Evolutionary conservation across 2,797 vertebrate genomes (phyloP), one percentile per base, ranked within the genome.

Genomic region (Tinamus major): DNA sequence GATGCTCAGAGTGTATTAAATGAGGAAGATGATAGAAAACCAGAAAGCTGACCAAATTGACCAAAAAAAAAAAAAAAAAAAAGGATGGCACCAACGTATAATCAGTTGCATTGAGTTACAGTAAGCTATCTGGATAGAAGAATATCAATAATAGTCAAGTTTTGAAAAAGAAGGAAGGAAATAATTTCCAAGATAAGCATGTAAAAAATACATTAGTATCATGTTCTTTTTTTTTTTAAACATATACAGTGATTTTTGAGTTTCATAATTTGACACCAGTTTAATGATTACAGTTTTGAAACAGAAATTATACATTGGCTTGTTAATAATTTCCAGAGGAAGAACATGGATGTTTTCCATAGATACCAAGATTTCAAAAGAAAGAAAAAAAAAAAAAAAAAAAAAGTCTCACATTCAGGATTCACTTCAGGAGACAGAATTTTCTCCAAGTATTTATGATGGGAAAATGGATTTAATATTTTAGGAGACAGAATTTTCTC

Each of bases 381-480:
- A 76, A 89, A 82, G 20, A 24, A 24, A 49, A 49, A 48, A 19
- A 46, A 46, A 41, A 41, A 42, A 42, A 24, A 10, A 24, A 24
- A 49, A 49, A 14, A 29, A 64, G 14, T 55, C 18, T 82, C 1
- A 3, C 42, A 9, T 91, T n/a, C 44, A 8, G 6, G 69, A 79
- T 75, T 96, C 67, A 58, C 29, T 87, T 92, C 84, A 71, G 33
- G 86, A 91, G 37, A 37, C 29, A 87, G 67, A 92, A 89, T 93
- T 95, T 95, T 71, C 29, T 94, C 46, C 48, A 82, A 4, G 26
- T 71, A 61, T 55, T 82, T 92, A 65, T 65, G 75, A 82, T 69
- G 26, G 62, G 65, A 78, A 91, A 92, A 87, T 75, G 3, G 68
- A 68, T 90, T 94, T 95, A 95, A 85, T 83, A 87, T 49, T 84